A percentile compares a stretch with the other conserved stretches of the same genome.
These are phyloP conservation scores for Drosophila parabipectinata DNA, from an alignment of 1,140 invertebrate genomes.

Conservation along the genomic window DNA sequence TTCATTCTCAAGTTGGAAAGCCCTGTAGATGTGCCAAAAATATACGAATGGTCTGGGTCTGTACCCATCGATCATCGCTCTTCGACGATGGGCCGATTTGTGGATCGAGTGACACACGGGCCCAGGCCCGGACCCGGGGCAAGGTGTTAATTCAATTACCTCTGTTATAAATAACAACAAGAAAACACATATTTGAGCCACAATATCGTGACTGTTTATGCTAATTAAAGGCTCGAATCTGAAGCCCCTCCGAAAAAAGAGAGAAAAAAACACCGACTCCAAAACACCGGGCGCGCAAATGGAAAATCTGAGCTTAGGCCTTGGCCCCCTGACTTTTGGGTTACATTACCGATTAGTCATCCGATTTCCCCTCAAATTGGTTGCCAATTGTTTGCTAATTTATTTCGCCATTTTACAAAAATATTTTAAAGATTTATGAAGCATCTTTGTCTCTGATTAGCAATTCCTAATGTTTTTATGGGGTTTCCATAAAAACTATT, in stretches of 20 bases:
- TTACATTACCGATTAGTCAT: slow-evolving; percentile 38
- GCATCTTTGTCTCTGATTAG: not conserved
- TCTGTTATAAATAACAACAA: slow-evolving; percentile 77
- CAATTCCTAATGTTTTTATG: not conserved
- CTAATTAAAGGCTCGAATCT: slow-evolving; percentile 68
- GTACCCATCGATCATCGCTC: slow-evolving; percentile 8
- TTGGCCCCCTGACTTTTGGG: slow-evolving; percentile 22
- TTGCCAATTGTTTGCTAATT: slow-evolving; percentile 68
- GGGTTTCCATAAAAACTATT: not conserved
- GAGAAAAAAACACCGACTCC: not conserved
- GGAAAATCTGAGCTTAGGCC: slow-evolving; percentile 32
- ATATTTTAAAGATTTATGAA: not conserved
- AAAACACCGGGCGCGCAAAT: slow-evolving; percentile 9
- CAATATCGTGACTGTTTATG: slow-evolving; percentile 79
- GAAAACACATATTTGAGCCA: slow-evolving; percentile 60
- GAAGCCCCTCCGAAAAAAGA: slow-evolving; percentile 9
- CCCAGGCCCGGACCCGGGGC: slow-evolving; percentile 23
- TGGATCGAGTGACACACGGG: slow-evolving; percentile 62
- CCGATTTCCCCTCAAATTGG: slow-evolving; percentile 30
- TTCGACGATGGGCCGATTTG: not conserved
- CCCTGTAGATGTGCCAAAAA: not conserved
- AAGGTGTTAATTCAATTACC: slow-evolving; percentile 78
- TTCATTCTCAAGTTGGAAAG: not conserved
- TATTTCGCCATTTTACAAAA: slow-evolving; percentile 20
- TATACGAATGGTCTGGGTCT: too few relatives aligned